These are phyloP conservation scores for Centroberyx gerrardi DNA, from an alignment of 2,797 vertebrate genomes.

Conservation along the genomic window DNA sequence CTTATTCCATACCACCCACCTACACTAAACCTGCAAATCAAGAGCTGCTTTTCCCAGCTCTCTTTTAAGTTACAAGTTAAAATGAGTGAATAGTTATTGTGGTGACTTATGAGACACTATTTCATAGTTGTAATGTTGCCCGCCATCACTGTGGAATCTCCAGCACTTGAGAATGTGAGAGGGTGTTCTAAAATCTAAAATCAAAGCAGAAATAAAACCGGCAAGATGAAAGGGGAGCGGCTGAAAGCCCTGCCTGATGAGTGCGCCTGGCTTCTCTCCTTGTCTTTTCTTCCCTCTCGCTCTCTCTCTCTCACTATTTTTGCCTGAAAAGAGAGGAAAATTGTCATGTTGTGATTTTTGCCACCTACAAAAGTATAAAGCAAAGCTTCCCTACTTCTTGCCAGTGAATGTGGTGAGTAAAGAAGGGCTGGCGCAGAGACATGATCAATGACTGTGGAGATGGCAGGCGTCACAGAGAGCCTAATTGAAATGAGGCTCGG, in stretches of 20 bases:
- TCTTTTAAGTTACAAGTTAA: slow-evolving; percentile 36
- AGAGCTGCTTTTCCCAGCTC: not conserved
- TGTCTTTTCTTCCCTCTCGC: slow-evolving; percentile 49
- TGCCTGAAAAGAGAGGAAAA: slow-evolving; percentile 46
- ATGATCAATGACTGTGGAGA: slow-evolving; percentile 66
- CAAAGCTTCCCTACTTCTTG: slow-evolving; percentile 42
- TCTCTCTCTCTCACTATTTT: slow-evolving; percentile 42
- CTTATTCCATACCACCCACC: not conserved
- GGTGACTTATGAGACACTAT: slow-evolving; percentile 40
- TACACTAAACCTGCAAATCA: slow-evolving; percentile 2
- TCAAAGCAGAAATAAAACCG: slow-evolving; percentile 79
- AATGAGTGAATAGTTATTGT: slow-evolving; percentile 37
- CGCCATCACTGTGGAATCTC: slow-evolving; percentile 52
- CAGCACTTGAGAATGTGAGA: slow-evolving; percentile 65
- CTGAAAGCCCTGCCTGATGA: slow-evolving; percentile 70
- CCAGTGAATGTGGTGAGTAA: slow-evolving; percentile 37
- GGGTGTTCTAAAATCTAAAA: slow-evolving; percentile 77
- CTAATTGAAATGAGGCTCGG: slow-evolving; percentile 68
- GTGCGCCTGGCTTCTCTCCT: slow-evolving; percentile 52
- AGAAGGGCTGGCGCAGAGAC: slow-evolving; percentile 36
- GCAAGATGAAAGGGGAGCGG: slow-evolving; percentile 75
- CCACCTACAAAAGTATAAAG: slow-evolving; percentile 67
- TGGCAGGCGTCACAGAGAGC: slow-evolving; percentile 44
- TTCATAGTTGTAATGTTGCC: slow-evolving; percentile 66
- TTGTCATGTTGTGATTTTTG: slow-evolving; percentile 65